These are phyloP conservation scores for Cataglyphis albicans DNA, from an alignment of 2,888 invertebrate genomes.

Conservation along the genomic window DNA sequence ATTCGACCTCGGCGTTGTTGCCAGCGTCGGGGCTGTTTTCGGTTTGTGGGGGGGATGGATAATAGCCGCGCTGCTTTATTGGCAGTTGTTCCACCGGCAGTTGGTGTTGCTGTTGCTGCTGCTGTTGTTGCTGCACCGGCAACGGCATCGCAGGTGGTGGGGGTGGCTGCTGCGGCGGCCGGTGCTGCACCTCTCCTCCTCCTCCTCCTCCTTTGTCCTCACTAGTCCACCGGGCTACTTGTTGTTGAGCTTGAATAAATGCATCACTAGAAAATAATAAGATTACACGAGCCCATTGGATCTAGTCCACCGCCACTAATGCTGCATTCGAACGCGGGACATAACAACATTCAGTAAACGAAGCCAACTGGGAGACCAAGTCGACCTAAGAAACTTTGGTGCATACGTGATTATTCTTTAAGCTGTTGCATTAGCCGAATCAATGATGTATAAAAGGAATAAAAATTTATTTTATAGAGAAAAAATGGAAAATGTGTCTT, in stretches of 20 bases:
- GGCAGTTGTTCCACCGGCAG: conserved; percentile 79
- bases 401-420: conserved; percentile 34
- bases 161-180: conserved; percentile 86
- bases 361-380: conserved; percentile 21
- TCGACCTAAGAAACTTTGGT: conserved; percentile 31
- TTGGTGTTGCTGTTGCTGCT: conserved; percentile 73
- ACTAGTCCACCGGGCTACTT: conserved; percentile 98
- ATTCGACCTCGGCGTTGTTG: conserved; percentile 77
- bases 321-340: conserved; percentile 71
- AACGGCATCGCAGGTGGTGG: conserved; percentile 83
- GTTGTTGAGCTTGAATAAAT: conserved; percentile 99
- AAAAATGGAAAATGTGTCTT: not conserved
- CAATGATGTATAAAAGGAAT: not conserved
- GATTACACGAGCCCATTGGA: conserved; percentile 84
- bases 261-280: conserved; percentile 98
- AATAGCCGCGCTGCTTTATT: conserved; percentile 81
- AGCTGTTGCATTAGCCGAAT: not conserved
- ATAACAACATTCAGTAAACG: conserved; percentile 48
- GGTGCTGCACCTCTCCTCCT: conserved; percentile 76
- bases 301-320: conserved; percentile 81
- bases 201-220: conserved; percentile 88
- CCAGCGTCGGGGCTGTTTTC: conserved; percentile 77
- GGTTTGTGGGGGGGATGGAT: conserved; percentile 81
- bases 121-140: conserved; percentile 76
- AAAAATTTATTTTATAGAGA: not conserved